Evolutionary conservation across 2,113 vertebrate genomes (phyloP).

Genomic region (Chloroceryle aenea): DNA sequence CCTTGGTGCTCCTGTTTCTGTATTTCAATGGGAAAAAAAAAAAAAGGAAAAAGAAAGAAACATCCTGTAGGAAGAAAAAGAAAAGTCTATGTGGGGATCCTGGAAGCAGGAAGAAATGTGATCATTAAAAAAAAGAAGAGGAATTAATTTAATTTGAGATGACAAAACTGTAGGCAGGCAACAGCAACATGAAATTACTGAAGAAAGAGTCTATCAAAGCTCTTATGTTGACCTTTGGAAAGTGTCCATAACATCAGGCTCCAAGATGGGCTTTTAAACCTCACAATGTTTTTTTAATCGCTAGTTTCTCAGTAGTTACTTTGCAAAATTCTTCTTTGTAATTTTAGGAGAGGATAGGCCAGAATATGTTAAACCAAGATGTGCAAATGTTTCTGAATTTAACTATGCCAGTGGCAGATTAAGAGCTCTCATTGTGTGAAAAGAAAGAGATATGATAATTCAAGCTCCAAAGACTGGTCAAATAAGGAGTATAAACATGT

Average conservation of each 20-base stretch:
- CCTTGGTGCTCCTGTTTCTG: neutral
- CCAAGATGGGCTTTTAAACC: neutral
- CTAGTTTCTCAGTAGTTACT: neutral
- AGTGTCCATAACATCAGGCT: neutral
- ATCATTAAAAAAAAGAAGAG: neutral
- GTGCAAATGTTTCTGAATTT: neutral
- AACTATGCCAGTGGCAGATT: neutral
- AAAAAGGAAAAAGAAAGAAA: neutral
- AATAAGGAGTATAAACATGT: constrained; percentile 17
- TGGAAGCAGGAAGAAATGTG: neutral
- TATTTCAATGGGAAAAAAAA: neutral
- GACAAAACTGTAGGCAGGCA: neutral
- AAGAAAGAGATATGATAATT: neutral
- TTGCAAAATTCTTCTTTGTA: neutral
- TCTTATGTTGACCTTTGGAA: neutral
- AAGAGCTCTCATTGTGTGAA: neutral
- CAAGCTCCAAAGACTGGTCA: neutral
- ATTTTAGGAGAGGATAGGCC: neutral
- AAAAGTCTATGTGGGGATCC: neutral
- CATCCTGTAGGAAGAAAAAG: neutral
- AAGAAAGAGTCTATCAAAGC: neutral
- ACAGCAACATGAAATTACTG: neutral
- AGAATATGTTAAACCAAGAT: neutral
- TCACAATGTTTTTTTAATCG: neutral
- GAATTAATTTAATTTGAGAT: neutral